Evolutionary conservation across 37 sponge, comb jelly and placozoan species (phyloP).

Genomic region (Beroe ovata): DNA sequence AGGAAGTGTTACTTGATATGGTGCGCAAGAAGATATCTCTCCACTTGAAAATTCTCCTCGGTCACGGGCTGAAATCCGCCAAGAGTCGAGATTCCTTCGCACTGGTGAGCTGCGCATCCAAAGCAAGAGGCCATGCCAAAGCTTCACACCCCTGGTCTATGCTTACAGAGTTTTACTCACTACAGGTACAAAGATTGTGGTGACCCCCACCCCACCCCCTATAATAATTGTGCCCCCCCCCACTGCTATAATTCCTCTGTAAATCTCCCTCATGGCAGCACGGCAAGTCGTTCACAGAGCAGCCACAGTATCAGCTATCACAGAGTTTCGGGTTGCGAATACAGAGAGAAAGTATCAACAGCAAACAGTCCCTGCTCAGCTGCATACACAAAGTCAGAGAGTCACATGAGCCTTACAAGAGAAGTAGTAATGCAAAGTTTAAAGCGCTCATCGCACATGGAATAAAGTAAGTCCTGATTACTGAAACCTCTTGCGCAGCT

Average conservation of each 20-base stretch:
- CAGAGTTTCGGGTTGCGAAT: constrained; percentile 65
- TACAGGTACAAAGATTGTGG: no score
- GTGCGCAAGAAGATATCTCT: constrained; percentile 20
- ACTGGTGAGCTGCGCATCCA: constrained; percentile 31
- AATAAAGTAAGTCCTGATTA: constrained; percentile 26
- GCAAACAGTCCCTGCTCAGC: constrained; percentile 46
- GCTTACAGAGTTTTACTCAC: constrained; percentile 11
- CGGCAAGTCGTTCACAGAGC: constrained; percentile 64
- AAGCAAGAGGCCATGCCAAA: not conserved
- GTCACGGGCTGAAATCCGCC: constrained; percentile 9
- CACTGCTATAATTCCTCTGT: no score
- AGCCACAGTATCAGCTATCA: constrained; percentile 58
- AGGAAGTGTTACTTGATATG: constrained; percentile 40
- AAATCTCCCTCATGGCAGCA: not conserved
- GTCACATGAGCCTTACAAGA: constrained; percentile 53
- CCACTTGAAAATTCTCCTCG: not conserved
- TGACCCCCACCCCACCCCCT: no score
- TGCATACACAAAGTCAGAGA: constrained; percentile 65
- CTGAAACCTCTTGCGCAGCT: no score
- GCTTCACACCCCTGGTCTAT: constrained; percentile 27
- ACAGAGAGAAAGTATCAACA: constrained; percentile 27
- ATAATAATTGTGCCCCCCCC: not conserved
- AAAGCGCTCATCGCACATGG: constrained; percentile 61
- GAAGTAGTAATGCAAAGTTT: constrained; percentile 64
- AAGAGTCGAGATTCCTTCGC: constrained; percentile 7